Evolutionary conservation across 1,140 invertebrate species (phyloP).

Genomic region (Bombus pascuorum): DNA sequence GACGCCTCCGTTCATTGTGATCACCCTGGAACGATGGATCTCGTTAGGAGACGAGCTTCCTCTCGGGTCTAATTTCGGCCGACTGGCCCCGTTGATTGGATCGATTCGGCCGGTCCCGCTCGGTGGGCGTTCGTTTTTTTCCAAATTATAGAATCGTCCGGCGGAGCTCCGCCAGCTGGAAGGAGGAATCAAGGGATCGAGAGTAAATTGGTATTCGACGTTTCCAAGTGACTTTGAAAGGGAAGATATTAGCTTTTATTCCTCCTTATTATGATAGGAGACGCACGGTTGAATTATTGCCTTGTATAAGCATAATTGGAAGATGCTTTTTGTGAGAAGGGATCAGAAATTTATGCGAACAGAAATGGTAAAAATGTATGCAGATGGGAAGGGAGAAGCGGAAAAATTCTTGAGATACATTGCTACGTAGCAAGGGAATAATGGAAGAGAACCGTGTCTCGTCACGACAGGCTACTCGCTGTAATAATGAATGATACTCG

Average conservation of each 20-base stretch:
- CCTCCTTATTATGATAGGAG: background rate
- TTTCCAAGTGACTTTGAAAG: background rate
- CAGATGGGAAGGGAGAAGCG: background rate
- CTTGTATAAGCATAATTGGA: background rate
- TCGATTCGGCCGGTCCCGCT: conserved; percentile 12
- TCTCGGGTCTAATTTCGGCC: conserved; percentile 27
- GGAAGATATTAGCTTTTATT: no score
- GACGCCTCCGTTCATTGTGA: conserved; percentile 21
- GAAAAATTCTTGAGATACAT: conserved; percentile 37
- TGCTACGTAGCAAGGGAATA: background rate
- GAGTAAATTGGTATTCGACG: background rate
- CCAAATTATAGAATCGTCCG: background rate
- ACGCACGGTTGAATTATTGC: background rate
- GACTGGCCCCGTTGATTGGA: conserved; percentile 43
- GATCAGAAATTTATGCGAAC: background rate
- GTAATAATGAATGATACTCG: conserved; percentile 40
- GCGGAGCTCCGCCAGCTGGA: background rate
- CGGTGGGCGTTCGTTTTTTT: conserved; percentile 16
- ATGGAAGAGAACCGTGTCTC: background rate
- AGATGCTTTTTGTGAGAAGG: background rate
- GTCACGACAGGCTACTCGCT: conserved; percentile 13
- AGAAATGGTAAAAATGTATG: background rate
- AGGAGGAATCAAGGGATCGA: background rate
- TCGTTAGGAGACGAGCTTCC: conserved; percentile 65
- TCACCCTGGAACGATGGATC: conserved; percentile 60